A percentile compares a stretch with the other conserved stretches of the same genome.
phyloP scores from a whole-genome alignment of 2,797 vertebrate genomes.

The Carduelis carduelis region DNA sequence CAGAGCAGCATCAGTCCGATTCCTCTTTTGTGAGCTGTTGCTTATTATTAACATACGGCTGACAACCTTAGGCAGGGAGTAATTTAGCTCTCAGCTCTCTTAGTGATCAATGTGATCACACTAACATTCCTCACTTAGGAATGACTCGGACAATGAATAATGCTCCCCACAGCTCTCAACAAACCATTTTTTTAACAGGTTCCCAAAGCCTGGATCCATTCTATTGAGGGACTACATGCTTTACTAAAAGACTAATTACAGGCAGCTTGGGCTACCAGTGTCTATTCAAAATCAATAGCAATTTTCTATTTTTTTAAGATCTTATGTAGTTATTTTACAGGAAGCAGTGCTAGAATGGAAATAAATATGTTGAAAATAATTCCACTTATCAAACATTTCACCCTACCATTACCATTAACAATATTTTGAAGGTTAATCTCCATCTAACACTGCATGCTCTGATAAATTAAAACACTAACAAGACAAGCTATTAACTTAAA shows the following conservation, averaged over 20 bases:
- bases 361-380: not conserved
- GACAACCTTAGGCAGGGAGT: not conserved
- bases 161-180: not conserved
- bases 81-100: not conserved
- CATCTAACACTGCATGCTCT: fast-evolving
- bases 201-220: not conserved
- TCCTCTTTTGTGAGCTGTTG: not conserved
- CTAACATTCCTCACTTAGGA: not conserved
- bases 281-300: not conserved
- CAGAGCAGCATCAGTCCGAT: not conserved
- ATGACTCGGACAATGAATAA: not conserved
- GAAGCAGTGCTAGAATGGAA: not conserved
- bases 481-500: not conserved
- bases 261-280: not conserved
- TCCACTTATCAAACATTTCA: not conserved
- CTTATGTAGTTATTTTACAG: not conserved
- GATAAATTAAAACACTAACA: not conserved
- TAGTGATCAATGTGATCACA: not conserved
- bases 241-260: not conserved
- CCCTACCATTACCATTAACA: not conserved
- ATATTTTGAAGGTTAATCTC: not conserved
- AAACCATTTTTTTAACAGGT: not conserved
- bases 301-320: not conserved
- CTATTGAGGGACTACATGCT: not conserved
- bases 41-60: fast-evolving